Evolutionary conservation across 1,140 invertebrate species (phyloP).

Genomic region (Drosophila repletoides): DNA sequence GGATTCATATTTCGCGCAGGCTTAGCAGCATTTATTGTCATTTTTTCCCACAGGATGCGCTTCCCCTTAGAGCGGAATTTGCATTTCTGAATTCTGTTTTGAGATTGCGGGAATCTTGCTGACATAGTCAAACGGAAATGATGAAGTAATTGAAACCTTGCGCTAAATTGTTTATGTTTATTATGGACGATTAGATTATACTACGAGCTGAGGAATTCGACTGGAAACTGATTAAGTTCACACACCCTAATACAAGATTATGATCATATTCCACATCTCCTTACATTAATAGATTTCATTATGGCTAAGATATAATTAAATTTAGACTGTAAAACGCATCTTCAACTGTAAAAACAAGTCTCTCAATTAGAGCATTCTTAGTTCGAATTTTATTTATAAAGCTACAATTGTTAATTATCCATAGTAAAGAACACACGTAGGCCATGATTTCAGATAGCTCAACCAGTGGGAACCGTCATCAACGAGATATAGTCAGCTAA

Average conservation of each 20-base stretch:
- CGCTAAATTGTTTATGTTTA: constrained; percentile 44
- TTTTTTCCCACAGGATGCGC: constrained; percentile 32
- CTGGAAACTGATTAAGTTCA: background rate
- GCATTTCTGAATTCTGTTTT: constrained; percentile 48
- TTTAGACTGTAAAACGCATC: too few species aligned
- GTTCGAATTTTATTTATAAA: too few species aligned
- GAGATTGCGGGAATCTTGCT: constrained; percentile 34
- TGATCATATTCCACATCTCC: too few species aligned
- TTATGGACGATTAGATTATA: background rate
- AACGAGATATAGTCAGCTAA: constrained; percentile 4
- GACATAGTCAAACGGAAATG: constrained; percentile 45
- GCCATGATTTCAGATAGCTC: background rate
- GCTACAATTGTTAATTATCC: too few species aligned
- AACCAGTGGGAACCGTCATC: background rate
- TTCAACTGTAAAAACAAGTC: too few species aligned
- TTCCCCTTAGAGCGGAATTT: constrained; percentile 14
- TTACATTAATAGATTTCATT: too few species aligned
- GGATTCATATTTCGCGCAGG: constrained; percentile 36
- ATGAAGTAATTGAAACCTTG: constrained; percentile 47
- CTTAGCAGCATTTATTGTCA: constrained; percentile 50
- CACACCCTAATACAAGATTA: too few species aligned
- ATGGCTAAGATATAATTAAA: too few species aligned
- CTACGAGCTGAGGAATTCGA: background rate
- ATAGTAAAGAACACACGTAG: background rate
- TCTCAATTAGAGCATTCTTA: too few species aligned